Base-by-base conservation (phyloP, 2,888 invertebrate species). In the Parthenolecanium corni region DNA sequence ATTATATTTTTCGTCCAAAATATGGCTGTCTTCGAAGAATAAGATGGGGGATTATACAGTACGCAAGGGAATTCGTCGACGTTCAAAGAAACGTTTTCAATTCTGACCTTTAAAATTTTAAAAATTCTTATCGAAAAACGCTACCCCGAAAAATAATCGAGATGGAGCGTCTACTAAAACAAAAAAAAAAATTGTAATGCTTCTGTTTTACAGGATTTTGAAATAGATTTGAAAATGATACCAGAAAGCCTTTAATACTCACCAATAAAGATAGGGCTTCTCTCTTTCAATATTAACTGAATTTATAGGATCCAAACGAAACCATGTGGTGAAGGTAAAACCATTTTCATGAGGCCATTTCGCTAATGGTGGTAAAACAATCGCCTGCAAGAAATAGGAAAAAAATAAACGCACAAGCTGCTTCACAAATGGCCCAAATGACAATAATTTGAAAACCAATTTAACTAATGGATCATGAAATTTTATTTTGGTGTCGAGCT, bases 311-410 rank as follows among this genome's bases (percentile, higher is more conserved):
- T 99, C 98, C 73, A 98, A 81, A 66, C 97, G 84, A 76, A 99
- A 92, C 98, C 98, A 99, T 70, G 96, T 96, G 71, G 94, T 92
- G 77, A 99, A 98, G 61, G 98, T 97, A 83, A 97, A 99, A 65
- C 98, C 98, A 77, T 86, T 95, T 78, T 97, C 96, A 77, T 97
- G 91, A 40, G 98, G 98, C 96, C 97, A 98, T 75, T 91, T 86
- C 67, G 95, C 91, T 72, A 99, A 79, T 18, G 98, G 98, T 58
- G 98, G 97, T 71, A 99, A 80, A 51, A 96, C 92, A 71, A 98
- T 83, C 65, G 95, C 96, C 96, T 96, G 78, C 2, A 79, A 78
- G 70, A 71, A 66, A 44, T 23, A 62, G 9, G 9, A 44, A 31
- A 62, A 52, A 61, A 58, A 44, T 56, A 23, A 49, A 49, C 5